These are phyloP conservation scores for Phocoena phocoena DNA, from an alignment of 2,113 vertebrate genomes.

Conservation along the genomic window DNA sequence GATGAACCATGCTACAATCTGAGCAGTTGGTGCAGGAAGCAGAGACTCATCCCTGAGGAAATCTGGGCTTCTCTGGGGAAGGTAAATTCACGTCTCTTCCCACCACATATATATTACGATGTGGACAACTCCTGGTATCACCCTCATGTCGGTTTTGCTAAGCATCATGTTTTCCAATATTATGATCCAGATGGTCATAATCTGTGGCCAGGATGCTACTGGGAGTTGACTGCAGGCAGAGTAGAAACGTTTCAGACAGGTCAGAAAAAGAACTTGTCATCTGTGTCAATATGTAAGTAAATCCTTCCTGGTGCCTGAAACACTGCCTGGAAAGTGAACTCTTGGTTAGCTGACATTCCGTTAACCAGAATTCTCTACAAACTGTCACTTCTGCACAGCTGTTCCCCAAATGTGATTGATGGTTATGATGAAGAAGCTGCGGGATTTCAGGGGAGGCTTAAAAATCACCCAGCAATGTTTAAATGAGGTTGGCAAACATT, in stretches of 20 bases:
- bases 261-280: neutral
- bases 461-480: neutral
- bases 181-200: neutral
- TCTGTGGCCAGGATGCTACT: neutral
- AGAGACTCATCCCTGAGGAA: neutral
- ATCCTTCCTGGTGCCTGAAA: neutral
- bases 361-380: neutral
- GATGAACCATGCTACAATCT: neutral
- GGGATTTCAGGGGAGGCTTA: neutral
- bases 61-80: neutral
- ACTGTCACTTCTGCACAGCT: neutral
- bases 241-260: neutral
- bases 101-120: neutral
- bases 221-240: neutral
- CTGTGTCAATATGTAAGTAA: neutral
- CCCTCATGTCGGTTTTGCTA: neutral
- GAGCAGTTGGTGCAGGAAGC: neutral
- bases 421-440: neutral
- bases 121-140: neutral
- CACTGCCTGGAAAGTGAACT: neutral
- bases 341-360: neutral
- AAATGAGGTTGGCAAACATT: constrained; percentile 25
- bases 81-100: neutral
- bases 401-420: neutral
- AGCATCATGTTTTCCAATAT: neutral